Evolutionary conservation across 2,113 vertebrate species (phyloP), one percentile per base, ranked within the genome.

Genomic region (Strix aluco): DNA sequence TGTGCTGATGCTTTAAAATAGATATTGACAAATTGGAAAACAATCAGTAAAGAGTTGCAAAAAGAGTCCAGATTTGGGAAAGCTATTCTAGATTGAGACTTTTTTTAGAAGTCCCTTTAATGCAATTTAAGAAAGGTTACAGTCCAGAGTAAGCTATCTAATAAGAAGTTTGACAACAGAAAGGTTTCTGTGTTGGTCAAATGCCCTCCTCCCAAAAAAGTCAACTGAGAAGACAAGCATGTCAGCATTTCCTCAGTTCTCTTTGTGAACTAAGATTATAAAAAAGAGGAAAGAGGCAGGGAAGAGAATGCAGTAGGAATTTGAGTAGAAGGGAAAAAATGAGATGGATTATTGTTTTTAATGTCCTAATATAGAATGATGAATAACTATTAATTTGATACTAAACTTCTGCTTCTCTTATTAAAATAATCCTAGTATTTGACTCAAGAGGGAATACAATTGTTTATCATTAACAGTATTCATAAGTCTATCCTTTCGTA

Each of bases 131-230:
- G 32, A 23, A 86, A 40, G 3, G 17, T 42, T 52, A 62, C 29
- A 54, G 63, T 54, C 16, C 55, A 81, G 10, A 71, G 6, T 27
- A 74, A 84, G 14, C 2, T 40, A 34, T 9, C 16, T 58, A 62
- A 78, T 57, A 59, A 69, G 36, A 52, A 44, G 6, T 54, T 61
- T 62, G 21, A 61, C 42, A 88, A 27, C 4, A 70, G 49, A 88
- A 80, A 81, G 6, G 5, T 79, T 66, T 61, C 51, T 73, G 5
- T 55, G 32, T 54, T 57, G 25, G 27, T 38, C 11, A 63, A 58
- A 88, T 69, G 20, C 18, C 10, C 11, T 2, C 2, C 0, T 6
- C 2, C 5, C 1, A 7, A 42, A 73, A 26, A 47, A 17, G 13
- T 34, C 59, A 89, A 0, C 38, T 21, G n/a, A 63, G 47, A 85